phyloP scores from a whole-genome alignment of 2,113 vertebrate genomes.

The Rhagologus leucostigma region DNA sequence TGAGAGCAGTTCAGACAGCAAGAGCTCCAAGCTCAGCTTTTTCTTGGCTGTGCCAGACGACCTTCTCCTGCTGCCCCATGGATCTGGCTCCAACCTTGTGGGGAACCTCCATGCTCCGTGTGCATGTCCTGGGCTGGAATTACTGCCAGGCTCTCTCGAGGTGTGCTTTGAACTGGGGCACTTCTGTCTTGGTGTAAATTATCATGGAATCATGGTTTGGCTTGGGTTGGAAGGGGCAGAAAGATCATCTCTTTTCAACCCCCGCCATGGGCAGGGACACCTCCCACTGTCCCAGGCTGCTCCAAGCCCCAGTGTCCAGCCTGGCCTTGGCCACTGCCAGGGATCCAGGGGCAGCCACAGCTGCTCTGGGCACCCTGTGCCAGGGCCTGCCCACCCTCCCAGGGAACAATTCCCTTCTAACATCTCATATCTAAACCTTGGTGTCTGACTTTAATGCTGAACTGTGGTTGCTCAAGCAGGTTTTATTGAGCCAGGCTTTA shows the following conservation, averaged over 20 bases:
- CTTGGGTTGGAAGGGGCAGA: background rate
- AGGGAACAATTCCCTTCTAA: background rate
- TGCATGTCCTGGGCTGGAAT: background rate
- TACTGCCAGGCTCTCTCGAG: background rate
- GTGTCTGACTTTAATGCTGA: background rate
- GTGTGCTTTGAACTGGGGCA: rapidly evolving
- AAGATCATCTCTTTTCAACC: too few relatives aligned
- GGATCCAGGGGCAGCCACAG: background rate
- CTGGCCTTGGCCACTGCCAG: background rate
- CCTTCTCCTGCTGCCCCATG: background rate
- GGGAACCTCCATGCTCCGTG: background rate
- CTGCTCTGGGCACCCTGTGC: background rate
- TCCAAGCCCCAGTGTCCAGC: rapidly evolving
- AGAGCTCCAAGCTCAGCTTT: background rate
- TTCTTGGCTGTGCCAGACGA: background rate
- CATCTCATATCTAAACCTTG: background rate
- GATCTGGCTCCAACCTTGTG: rapidly evolving
- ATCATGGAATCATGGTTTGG: background rate
- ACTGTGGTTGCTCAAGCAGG: background rate
- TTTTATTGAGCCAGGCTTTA: background rate
- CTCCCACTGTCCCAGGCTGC: background rate
- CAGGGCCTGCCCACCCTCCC: background rate
- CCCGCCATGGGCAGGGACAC: background rate
- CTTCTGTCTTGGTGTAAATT: background rate
- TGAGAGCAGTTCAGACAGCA: background rate